Evolutionary conservation across 2,113 vertebrate species (phyloP).

Genomic region (Ammodytes dubius): DNA sequence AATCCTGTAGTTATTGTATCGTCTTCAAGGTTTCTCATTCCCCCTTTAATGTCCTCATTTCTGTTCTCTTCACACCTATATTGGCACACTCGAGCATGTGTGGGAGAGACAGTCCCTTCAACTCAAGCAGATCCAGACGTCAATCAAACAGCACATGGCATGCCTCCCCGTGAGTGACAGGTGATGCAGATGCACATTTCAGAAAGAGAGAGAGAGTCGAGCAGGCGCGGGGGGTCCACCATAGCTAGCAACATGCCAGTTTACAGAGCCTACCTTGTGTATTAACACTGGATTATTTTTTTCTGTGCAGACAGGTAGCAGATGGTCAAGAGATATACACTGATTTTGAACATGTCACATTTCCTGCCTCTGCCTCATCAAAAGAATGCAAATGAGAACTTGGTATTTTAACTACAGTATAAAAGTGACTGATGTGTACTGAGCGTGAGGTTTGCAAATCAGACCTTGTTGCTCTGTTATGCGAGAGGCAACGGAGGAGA

Average conservation of each 20-base stretch:
- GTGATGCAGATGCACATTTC: conserved; percentile 82
- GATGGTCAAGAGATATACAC: no score
- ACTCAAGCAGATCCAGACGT: conserved; percentile 70
- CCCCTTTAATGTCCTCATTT: conserved; percentile 73
- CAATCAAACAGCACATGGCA: conserved; percentile 75
- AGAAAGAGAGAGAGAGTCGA: conserved; percentile 50
- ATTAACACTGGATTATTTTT: no score
- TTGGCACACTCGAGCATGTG: conserved; percentile 71
- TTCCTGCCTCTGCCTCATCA: no score
- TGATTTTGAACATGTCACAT: no score
- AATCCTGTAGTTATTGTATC: conserved; percentile 33
- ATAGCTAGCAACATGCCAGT: no score
- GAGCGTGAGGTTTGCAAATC: conserved; percentile 37
- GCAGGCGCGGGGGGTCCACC: not conserved
- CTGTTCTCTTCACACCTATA: conserved; percentile 79
- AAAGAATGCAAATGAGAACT: no score
- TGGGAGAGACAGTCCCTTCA: conserved; percentile 64
- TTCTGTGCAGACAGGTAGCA: no score
- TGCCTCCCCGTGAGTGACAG: conserved; percentile 76
- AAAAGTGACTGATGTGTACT: conserved; percentile 40
- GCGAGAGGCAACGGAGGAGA: conserved; percentile 40
- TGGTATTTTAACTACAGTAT: no score
- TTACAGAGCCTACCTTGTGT: no score
- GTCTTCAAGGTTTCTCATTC: conserved; percentile 64
- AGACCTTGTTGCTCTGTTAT: conserved; percentile 45